Evolutionary conservation across 2,113 vertebrate species (phyloP).

Genomic region (Acrocephalus arundinaceus): DNA sequence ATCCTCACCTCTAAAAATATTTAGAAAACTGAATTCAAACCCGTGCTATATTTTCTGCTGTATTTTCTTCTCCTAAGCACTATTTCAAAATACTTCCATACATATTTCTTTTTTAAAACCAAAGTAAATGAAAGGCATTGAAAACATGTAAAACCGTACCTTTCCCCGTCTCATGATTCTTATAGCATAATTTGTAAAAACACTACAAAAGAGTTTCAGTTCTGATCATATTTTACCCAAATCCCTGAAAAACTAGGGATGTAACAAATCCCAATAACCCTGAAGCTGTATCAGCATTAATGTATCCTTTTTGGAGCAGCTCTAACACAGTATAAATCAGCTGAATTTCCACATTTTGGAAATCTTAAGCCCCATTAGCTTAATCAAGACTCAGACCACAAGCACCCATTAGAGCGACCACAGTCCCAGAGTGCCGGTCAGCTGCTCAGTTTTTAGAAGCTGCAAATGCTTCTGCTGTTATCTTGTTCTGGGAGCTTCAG

Average conservation of each 20-base stretch:
- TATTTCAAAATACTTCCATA: background rate
- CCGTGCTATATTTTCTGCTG: rapidly evolving
- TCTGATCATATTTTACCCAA: background rate
- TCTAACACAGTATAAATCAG: background rate
- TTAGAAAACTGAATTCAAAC: background rate
- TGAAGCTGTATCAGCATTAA: background rate
- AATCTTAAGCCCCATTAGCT: background rate
- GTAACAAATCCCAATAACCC: background rate
- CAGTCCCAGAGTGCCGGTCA: background rate
- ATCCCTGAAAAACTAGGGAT: background rate
- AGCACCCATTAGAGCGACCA: rapidly evolving
- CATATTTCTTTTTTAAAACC: background rate
- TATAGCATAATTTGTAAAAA: background rate
- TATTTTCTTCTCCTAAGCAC: background rate
- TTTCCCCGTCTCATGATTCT: background rate
- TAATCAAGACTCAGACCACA: background rate
- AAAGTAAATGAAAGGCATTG: background rate
- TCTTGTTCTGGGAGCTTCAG: background rate
- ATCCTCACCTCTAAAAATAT: background rate
- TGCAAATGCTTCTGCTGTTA: background rate
- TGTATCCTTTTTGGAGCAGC: background rate
- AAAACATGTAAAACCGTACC: background rate
- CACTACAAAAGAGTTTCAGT: background rate
- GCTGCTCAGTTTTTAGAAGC: background rate
- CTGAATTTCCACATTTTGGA: background rate